Evolutionary conservation across 1,140 invertebrate species (phyloP).

Genomic region (Mya arenaria): DNA sequence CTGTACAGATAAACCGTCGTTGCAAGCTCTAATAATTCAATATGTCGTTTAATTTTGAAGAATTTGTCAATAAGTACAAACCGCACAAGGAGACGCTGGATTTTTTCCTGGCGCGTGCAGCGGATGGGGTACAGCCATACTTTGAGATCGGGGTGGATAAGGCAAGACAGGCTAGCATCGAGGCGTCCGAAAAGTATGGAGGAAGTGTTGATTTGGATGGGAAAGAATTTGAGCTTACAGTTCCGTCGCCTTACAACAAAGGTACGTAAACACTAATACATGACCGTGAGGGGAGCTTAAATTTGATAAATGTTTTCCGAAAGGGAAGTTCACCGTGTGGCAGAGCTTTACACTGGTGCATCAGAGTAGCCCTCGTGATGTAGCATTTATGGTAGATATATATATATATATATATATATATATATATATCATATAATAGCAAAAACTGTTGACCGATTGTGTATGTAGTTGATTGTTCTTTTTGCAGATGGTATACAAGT

Average conservation of each 20-base stretch:
- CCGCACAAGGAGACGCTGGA: slow-evolving; percentile 41
- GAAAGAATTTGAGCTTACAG: slow-evolving; percentile 8
- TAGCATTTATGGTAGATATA: too few species aligned
- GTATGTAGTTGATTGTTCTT: background rate
- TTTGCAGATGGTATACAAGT: slow-evolving; percentile 51
- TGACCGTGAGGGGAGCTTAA: background rate
- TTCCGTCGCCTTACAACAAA: slow-evolving; percentile 29
- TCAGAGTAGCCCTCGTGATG: background rate
- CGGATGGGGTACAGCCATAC: slow-evolving; percentile 33
- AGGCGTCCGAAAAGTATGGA: slow-evolving; percentile 15
- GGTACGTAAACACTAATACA: background rate
- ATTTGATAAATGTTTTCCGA: background rate
- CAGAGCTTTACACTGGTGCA: background rate
- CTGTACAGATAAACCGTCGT: too few species aligned
- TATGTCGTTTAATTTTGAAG: slow-evolving; percentile 43
- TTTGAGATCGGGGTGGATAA: slow-evolving; percentile 39
- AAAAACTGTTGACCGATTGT: background rate
- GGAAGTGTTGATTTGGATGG: slow-evolving; percentile 33
- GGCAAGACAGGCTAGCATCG: slow-evolving; percentile 19
- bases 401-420: background rate
- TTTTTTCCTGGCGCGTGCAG: background rate
- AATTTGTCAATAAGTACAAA: slow-evolving; percentile 32
- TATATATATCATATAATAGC: background rate
- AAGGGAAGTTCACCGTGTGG: background rate
- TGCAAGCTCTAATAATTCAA: too few species aligned